Evolutionary conservation across 2,113 vertebrate genomes (phyloP).

Genomic region (Apus apus): DNA sequence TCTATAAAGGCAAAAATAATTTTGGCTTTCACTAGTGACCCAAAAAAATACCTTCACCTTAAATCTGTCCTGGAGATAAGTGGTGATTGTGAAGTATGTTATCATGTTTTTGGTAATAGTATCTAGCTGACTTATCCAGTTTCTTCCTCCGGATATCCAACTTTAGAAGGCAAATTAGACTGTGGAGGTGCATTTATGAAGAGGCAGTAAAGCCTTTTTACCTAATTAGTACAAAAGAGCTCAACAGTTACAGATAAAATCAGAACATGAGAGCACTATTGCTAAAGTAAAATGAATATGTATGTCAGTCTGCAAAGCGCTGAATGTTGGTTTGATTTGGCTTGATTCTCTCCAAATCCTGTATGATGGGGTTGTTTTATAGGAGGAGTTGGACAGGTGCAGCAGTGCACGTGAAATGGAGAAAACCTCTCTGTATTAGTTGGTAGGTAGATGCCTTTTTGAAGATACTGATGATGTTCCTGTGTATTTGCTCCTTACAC

Average conservation of each 20-base stretch:
- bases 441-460: neutral
- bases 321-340: neutral
- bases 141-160: neutral
- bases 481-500: neutral
- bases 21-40: neutral
- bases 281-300: neutral
- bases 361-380: neutral
- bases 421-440: neutral
- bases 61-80: neutral
- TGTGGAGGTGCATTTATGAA: neutral
- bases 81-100: neutral
- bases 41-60: neutral
- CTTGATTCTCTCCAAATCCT: neutral
- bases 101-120: neutral
- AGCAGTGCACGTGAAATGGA: neutral
- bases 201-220: neutral
- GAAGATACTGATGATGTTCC: neutral
- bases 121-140: neutral
- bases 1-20: neutral
- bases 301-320: neutral
- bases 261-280: neutral
- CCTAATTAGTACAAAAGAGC: neutral
- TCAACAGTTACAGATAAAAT: neutral
- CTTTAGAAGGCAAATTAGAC: neutral
- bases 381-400: neutral